phyloP scores from a whole-genome alignment of 2,113 vertebrate species.

The Lates calcarifer region DNA sequence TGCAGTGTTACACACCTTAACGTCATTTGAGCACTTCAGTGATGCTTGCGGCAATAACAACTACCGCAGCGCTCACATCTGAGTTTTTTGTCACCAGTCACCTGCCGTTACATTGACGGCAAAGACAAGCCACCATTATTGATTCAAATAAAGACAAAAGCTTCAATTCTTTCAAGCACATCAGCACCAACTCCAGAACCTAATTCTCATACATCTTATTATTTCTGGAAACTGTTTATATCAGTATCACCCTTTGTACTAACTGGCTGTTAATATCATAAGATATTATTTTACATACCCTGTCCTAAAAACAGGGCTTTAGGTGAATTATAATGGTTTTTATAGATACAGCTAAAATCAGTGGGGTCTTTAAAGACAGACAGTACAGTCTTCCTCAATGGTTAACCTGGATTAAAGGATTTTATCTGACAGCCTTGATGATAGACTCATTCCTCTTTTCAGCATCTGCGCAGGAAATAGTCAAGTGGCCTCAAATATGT shows the following conservation, averaged over 20 bases:
- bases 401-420: constrained; percentile 51
- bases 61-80: too few relatives aligned
- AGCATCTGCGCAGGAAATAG: constrained; percentile 33
- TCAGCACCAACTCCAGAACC: too few relatives aligned
- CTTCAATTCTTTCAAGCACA: too few relatives aligned
- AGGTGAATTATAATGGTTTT: not conserved
- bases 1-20: too few relatives aligned
- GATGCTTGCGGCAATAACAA: too few relatives aligned
- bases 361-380: constrained; percentile 31
- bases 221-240: too few relatives aligned
- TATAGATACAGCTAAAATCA: constrained; percentile 18
- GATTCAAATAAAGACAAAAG: too few relatives aligned
- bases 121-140: too few relatives aligned
- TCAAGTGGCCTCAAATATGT: constrained; percentile 31
- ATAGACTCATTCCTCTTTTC: constrained; percentile 34
- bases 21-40: too few relatives aligned
- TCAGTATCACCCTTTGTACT: not conserved
- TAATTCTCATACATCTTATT: too few relatives aligned
- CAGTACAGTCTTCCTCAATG: constrained; percentile 29
- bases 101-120: too few relatives aligned
- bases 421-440: constrained; percentile 4
- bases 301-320: not conserved
- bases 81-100: too few relatives aligned
- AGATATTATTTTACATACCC: not conserved
- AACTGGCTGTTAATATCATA: not conserved